Conservation (phyloP, 2,888 invertebrate genomes). For the Phyllotreta cruciferae region DNA sequence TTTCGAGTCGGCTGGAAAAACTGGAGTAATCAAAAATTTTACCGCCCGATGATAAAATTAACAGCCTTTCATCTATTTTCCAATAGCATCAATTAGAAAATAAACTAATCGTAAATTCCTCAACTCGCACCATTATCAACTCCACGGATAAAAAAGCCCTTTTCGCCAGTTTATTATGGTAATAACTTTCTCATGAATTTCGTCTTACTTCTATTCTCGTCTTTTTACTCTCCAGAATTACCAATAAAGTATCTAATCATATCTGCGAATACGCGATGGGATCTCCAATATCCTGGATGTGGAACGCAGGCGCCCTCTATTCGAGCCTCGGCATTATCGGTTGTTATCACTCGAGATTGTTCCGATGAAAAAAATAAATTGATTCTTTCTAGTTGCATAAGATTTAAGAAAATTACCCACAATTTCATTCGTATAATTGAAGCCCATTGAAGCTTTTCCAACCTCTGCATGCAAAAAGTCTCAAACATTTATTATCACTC, state of each 20-base stretch:
- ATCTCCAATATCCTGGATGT: constrained; percentile 1
- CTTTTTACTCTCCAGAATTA: constrained; percentile 8
- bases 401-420: no score
- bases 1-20: no score
- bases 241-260: constrained; percentile 15
- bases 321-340: not conserved
- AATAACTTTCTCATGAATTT: constrained; percentile 11
- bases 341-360: no score
- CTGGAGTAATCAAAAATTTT: no score
- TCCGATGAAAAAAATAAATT: no score
- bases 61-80: no score
- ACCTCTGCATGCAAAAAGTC: no score
- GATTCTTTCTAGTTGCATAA: no score
- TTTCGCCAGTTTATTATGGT: constrained; percentile 9
- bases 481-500: no score
- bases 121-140: constrained; percentile 6
- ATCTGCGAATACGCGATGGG: constrained; percentile 7
- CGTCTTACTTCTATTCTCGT: constrained; percentile 12
- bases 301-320: not conserved
- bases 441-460: no score
- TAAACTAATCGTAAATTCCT: constrained; percentile 13
- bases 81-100: constrained; percentile 3
- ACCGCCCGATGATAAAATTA: no score
- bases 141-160: constrained; percentile 1
- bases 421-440: no score